Conservation (phyloP, 2,797 vertebrate genomes). For the Tinamus major region DNA sequence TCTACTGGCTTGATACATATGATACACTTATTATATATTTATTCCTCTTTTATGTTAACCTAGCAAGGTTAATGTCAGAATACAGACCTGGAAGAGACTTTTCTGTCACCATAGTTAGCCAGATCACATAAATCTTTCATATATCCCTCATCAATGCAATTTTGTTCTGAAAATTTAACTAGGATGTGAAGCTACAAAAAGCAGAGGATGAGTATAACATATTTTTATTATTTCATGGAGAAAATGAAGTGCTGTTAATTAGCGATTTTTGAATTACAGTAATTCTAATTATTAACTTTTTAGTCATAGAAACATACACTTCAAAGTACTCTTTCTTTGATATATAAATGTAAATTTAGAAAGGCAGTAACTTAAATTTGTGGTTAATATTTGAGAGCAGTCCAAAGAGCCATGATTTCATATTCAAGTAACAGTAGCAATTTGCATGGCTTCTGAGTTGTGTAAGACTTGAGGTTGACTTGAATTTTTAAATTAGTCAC, state of each 20-base stretch:
- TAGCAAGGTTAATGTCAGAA: neutral
- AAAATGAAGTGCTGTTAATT: neutral
- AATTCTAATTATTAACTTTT: neutral
- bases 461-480: neutral
- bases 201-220: neutral
- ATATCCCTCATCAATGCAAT: neutral
- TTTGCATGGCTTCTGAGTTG: neutral
- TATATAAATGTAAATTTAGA: neutral
- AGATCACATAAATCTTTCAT: neutral
- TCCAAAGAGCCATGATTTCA: neutral
- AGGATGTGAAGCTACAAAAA: neutral
- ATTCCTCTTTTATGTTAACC: neutral
- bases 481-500: neutral
- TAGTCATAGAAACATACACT: neutral
- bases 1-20: neutral
- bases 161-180: neutral
- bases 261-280: neutral
- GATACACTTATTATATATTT: neutral
- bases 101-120: neutral
- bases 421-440: neutral
- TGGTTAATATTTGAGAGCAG: neutral
- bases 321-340: neutral
- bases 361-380: neutral
- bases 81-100: neutral
- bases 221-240: neutral